phyloP scores from a whole-genome alignment of 2,888 invertebrate genomes.

The Heliothis peltigera region DNA sequence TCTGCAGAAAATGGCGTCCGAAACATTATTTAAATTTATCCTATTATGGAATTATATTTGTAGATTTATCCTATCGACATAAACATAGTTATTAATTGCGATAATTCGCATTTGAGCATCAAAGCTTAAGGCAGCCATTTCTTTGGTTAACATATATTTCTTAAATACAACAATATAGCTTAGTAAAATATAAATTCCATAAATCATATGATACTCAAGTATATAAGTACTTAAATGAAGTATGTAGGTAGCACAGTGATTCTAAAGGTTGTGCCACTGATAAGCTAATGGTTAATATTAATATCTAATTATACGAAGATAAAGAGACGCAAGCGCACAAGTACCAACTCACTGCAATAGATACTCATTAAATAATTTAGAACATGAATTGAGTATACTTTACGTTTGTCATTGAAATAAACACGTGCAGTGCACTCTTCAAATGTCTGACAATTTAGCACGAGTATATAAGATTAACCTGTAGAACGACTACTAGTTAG shows the following conservation, averaged over 20 bases:
- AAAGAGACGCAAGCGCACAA: slow-evolving; percentile 29
- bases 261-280: slow-evolving; percentile 60
- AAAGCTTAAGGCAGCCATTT: too few relatives aligned
- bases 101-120: not conserved
- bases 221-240: slow-evolving; percentile 1
- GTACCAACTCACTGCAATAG: slow-evolving; percentile 13
- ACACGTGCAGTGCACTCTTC: slow-evolving; percentile 35
- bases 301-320: slow-evolving; percentile 51
- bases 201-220: not conserved
- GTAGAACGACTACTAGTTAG: slow-evolving; percentile 2
- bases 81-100: too few relatives aligned
- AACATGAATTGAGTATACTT: slow-evolving; percentile 8
- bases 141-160: not conserved
- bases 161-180: not conserved
- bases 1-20: not conserved
- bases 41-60: too few relatives aligned
- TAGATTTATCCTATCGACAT: too few relatives aligned
- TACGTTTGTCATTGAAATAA: slow-evolving; percentile 20
- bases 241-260: slow-evolving; percentile 41
- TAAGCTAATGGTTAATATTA: slow-evolving; percentile 52
- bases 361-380: slow-evolving; percentile 26
- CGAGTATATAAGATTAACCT: slow-evolving; percentile 14
- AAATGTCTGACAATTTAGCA: slow-evolving; percentile 14
- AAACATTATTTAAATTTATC: too few relatives aligned
- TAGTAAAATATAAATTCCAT: slow-evolving; percentile 1